These are phyloP conservation scores for Orthonyx spaldingii DNA, from an alignment of 2,113 vertebrate genomes.

Conservation along the genomic window DNA sequence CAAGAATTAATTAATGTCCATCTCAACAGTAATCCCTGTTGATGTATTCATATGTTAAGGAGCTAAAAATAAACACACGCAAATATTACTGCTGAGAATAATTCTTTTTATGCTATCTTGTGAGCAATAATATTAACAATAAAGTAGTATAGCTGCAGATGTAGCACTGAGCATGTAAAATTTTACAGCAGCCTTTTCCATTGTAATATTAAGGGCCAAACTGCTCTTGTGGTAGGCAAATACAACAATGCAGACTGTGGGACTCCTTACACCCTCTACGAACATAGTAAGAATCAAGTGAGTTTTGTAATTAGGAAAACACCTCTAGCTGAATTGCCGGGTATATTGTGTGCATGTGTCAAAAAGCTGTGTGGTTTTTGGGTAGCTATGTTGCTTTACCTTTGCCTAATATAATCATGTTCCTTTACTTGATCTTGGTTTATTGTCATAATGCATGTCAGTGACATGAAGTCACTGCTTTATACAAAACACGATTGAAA, in stretches of 20 bases:
- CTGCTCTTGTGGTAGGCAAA: background rate
- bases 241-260: background rate
- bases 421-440: background rate
- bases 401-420: background rate
- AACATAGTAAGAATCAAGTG: background rate
- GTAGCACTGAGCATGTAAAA: background rate
- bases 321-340: background rate
- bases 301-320: background rate
- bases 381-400: background rate
- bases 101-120: background rate
- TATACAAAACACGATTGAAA: background rate
- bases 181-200: background rate
- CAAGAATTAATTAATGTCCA: background rate
- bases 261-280: background rate
- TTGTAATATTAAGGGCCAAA: background rate
- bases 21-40: background rate
- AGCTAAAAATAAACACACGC: background rate
- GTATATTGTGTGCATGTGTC: background rate
- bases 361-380: background rate
- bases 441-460: background rate
- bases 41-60: background rate
- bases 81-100: background rate
- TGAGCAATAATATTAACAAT: background rate
- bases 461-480: background rate
- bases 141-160: background rate